Conservation (phyloP, 2,888 invertebrate genomes). For the Metellina segmentata region DNA sequence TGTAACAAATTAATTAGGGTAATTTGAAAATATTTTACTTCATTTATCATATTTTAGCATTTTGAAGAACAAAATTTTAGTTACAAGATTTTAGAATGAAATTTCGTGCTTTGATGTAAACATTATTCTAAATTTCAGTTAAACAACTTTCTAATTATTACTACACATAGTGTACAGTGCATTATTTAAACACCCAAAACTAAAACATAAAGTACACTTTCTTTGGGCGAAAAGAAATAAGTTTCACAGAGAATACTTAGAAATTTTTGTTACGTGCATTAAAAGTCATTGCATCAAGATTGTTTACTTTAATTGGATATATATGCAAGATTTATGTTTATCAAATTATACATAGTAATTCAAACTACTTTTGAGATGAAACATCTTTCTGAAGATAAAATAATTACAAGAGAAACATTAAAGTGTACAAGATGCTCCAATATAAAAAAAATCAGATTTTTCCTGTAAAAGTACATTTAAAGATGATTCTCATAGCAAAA, state of each 20-base stretch:
- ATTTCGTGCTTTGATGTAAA: slow-evolving; percentile 22
- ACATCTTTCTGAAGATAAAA: no score
- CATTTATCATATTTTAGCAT: no score
- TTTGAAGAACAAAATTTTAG: slow-evolving; percentile 1
- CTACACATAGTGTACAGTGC: slow-evolving; percentile 53
- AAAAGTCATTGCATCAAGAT: neutral
- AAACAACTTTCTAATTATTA: slow-evolving; percentile 30
- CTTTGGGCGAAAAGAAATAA: slow-evolving; percentile 11
- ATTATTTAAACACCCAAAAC: slow-evolving; percentile 36
- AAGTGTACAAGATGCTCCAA: no score
- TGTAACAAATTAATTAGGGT: neutral
- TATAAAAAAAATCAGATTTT: no score
- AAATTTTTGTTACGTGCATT: slow-evolving; percentile 4
- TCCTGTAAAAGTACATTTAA: no score
- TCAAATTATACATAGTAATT: no score
- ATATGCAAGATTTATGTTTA: no score
- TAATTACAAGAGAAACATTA: no score
- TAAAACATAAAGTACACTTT: neutral
- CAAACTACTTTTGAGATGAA: no score
- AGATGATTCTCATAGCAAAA: no score
- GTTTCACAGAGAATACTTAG: neutral
- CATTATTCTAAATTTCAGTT: slow-evolving; percentile 30
- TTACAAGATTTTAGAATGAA: slow-evolving; percentile 8
- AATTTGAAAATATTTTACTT: no score
- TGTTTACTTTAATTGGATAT: no score